Conservation (phyloP, 37 sponge, comb jelly and placozoan species). For the Haliclona indistincta region DNA sequence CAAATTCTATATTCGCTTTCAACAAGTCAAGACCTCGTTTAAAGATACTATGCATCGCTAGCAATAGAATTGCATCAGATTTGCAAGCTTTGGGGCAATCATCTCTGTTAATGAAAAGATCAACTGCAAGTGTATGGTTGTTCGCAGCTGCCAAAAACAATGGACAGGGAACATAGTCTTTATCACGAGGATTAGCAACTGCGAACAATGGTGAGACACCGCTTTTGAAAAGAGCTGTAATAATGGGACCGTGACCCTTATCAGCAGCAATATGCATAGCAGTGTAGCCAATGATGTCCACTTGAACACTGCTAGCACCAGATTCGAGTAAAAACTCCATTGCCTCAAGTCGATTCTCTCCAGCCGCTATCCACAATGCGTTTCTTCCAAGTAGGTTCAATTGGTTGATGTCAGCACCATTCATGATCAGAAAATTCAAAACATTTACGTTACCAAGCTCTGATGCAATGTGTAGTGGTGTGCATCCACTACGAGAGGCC, state of each 20-base stretch:
- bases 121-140: background rate
- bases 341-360: background rate
- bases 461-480: background rate
- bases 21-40: background rate
- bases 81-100: background rate
- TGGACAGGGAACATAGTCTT: conserved; percentile 9
- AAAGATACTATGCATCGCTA: background rate
- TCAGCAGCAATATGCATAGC: conserved; percentile 10
- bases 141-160: background rate
- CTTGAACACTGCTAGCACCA: background rate
- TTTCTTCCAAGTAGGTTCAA: conserved; percentile 7
- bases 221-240: background rate
- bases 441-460: background rate
- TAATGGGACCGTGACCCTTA: background rate
- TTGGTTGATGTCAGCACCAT: conserved; percentile 4
- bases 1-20: background rate
- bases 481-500: background rate
- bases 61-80: background rate
- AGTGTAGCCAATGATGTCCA: background rate
- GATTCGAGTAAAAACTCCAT: background rate
- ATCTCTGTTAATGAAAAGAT: background rate
- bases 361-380: background rate
- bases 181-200: background rate
- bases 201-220: conserved; percentile 8
- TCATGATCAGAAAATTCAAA: background rate